Evolutionary conservation across 2,888 invertebrate species (phyloP).

Genomic region (Trichopoda pennipes): DNA sequence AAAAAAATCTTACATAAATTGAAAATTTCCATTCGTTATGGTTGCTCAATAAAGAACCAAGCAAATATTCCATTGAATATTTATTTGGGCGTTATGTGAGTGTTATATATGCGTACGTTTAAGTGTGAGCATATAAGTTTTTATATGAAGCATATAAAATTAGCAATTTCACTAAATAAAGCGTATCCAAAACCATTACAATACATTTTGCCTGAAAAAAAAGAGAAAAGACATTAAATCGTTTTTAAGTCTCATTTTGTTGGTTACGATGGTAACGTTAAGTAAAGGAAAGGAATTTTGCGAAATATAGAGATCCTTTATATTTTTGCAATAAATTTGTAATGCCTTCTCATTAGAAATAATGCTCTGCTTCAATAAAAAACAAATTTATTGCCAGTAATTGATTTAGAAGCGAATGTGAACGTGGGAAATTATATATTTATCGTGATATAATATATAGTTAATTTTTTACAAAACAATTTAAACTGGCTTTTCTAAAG

Average conservation of each 20-base stretch:
- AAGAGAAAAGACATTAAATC: neutral
- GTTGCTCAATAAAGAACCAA: conserved; percentile 52
- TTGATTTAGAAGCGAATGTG: neutral
- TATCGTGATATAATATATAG: neutral
- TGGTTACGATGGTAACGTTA: neutral
- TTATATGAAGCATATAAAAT: conserved; percentile 62
- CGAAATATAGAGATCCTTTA: conserved; percentile 5
- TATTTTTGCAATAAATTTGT: conserved; percentile 68
- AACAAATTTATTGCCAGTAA: conserved; percentile 41
- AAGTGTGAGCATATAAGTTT: conserved; percentile 3
- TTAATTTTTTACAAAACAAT: too few relatives aligned
- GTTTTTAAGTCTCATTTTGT: conserved; percentile 4
- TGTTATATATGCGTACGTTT: neutral
- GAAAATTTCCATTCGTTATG: conserved; percentile 59
- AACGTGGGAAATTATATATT: conserved; percentile 35
- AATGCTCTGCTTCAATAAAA: conserved; percentile 62
- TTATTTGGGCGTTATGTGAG: neutral
- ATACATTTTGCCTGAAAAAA: conserved; percentile 4
- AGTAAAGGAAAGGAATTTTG: conserved; percentile 26
- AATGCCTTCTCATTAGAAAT: conserved; percentile 58
- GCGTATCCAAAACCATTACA: conserved; percentile 67
- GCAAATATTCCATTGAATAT: conserved; percentile 32
- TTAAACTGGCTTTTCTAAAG: too few relatives aligned
- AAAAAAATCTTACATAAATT: conserved; percentile 21
- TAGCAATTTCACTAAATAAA: conserved; percentile 63